Evolutionary conservation across 2,113 vertebrate species (phyloP), one percentile per base, ranked within the genome.

Genomic region (Pleuronectes platessa): DNA sequence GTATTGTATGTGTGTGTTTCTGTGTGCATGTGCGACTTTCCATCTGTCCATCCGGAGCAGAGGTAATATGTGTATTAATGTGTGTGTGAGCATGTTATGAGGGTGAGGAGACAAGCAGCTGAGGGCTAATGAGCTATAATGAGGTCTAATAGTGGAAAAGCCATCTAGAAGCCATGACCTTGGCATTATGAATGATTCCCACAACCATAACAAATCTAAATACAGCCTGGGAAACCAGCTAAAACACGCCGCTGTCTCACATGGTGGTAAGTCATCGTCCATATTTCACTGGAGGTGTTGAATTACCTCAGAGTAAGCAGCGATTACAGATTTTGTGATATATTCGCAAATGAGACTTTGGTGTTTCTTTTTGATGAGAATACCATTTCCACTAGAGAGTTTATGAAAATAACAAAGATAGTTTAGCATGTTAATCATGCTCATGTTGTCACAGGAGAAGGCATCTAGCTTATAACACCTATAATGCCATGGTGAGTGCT

Each of bases 91-190:
- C 45, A 27, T 85, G 89, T 88, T 79, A 63, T n/a, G 83, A 83
- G 80, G 83, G 78, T 79, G 80, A 90, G 74, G 77, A 91, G 86
- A 90, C 87, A 78, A 89, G 91, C 93, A 94, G 93, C 93, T 94
- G 93, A 93, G 70, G 86, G 66, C 80, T 94, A 94, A 94, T 94
- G 93, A 93, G 89, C 81, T 91, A 86, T 95, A 95, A 95, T 95
- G 94, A 93, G 86, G 82, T 77, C 91, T 94, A 94, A 95, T 92
- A 92, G 92, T 91, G 89, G 92, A 94, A 94, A 93, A 92, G 76
- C 75, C 90, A 90, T 94, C 90, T 89, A 88, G 87, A 85, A 93
- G 89, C 90, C 92, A 86, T 78, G 90, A 90, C 91, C 90, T 89
- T 92, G 91, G 92, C 82, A 92, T 92, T 92, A 90, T 88, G 87